Evolutionary conservation across 2,888 invertebrate species (phyloP).

Genomic region (Pseudoips prasinana): DNA sequence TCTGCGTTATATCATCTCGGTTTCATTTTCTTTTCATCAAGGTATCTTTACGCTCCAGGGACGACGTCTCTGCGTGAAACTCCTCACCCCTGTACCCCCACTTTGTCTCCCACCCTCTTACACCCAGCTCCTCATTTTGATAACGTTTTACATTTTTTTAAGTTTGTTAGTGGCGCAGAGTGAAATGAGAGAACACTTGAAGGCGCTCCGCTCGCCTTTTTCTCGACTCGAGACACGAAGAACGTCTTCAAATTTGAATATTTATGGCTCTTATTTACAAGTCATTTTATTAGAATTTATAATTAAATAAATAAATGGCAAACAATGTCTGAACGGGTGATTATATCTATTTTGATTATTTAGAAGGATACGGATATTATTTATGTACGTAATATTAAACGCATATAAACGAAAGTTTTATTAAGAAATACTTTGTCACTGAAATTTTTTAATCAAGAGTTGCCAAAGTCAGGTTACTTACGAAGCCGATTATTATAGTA

Average conservation of each 20-base stretch:
- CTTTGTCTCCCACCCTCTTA: constrained; percentile 8
- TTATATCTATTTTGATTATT: no score
- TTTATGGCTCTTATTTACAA: constrained; percentile 17
- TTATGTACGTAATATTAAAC: no score
- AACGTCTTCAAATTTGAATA: constrained; percentile 14
- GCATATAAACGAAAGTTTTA: no score
- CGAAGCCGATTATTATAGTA: no score
- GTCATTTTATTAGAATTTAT: constrained; percentile 15
- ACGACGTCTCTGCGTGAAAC: constrained; percentile 40
- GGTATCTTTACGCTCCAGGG: constrained; percentile 61
- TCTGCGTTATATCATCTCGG: constrained; percentile 42
- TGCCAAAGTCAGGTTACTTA: no score
- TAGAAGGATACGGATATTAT: no score
- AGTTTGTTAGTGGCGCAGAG: constrained; percentile 30
- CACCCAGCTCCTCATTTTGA: constrained; percentile 45
- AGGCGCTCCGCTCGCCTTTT: constrained; percentile 1
- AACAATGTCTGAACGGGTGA: constrained; percentile 5
- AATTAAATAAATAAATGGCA: constrained; percentile 6
- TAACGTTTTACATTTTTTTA: constrained; percentile 50
- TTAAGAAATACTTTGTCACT: no score
- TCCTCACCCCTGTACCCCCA: constrained; percentile 2
- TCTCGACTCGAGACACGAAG: background rate
- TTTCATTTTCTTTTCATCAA: constrained; percentile 73
- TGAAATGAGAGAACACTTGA: constrained; percentile 30
- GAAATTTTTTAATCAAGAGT: no score